These are phyloP conservation scores for Sarcophaga peregrina DNA, from an alignment of 1,140 invertebrate genomes.

Conservation along the genomic window DNA sequence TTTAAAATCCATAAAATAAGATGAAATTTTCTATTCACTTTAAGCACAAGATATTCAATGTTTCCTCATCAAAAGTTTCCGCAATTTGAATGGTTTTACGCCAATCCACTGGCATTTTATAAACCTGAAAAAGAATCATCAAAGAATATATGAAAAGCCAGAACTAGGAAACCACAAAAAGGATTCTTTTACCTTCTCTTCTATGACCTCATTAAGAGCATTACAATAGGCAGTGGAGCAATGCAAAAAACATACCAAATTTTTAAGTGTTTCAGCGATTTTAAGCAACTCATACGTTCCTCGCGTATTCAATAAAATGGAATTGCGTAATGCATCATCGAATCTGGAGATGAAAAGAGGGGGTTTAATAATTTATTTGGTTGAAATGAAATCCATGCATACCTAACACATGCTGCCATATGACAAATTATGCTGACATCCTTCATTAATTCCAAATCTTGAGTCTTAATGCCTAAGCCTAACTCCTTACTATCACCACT, in stretches of 20 bases:
- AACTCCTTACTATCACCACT: conserved; percentile 79
- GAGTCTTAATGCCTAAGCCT: conserved; percentile 69
- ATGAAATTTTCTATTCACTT: background rate
- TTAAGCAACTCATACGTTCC: conserved; percentile 76
- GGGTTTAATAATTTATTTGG: too few species aligned
- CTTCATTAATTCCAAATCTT: conserved; percentile 63
- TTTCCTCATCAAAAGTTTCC: conserved; percentile 79
- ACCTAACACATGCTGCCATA: conserved; percentile 87
- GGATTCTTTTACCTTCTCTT: conserved; percentile 70
- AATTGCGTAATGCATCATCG: conserved; percentile 80
- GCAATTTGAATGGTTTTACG: conserved; percentile 83
- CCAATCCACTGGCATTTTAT: conserved; percentile 86
- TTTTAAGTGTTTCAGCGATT: conserved; percentile 74
- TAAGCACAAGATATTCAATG: conserved; percentile 70
- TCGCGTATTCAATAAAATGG: conserved; percentile 74
- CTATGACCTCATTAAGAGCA: conserved; percentile 74
- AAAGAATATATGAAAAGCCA: background rate
- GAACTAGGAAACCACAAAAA: background rate
- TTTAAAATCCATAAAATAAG: too few species aligned
- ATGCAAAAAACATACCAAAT: conserved; percentile 81
- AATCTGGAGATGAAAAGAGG: conserved; percentile 43
- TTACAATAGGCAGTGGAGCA: conserved; percentile 91
- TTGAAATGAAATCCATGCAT: too few species aligned
- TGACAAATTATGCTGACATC: conserved; percentile 90
- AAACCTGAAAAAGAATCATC: conserved; percentile 69